Percentiles rank a stretch among this genome's conserved stretches.
Conservation (phyloP, 2,888 invertebrate species). For the Formica aserva region DNA sequence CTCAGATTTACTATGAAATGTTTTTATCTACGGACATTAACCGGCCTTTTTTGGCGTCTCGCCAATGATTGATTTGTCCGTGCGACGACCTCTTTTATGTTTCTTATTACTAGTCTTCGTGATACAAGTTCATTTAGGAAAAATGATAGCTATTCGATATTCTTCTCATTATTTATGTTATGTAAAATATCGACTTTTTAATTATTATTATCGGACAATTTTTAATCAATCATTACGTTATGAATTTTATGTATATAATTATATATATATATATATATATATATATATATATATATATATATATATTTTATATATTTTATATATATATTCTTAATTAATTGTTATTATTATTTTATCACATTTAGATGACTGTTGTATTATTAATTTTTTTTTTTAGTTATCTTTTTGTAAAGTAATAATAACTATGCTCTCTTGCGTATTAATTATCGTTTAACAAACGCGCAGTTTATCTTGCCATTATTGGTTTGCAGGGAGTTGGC, state of each 20-base stretch:
- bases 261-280: no score
- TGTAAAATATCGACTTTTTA: neutral
- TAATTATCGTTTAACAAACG: constrained; percentile 31
- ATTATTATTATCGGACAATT: neutral
- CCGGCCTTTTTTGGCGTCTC: constrained; percentile 2
- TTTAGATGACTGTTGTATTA: neutral
- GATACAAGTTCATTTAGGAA: neutral
- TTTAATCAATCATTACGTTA: neutral
- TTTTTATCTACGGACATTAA: constrained; percentile 3
- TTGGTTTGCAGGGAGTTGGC: constrained; percentile 14
- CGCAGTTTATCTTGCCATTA: neutral
- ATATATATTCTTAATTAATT: neutral
- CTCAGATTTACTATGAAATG: constrained; percentile 17
- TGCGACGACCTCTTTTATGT: constrained; percentile 9
- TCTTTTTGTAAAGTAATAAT: neutral
- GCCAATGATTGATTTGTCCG: constrained; percentile 38
- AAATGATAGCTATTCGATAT: neutral
- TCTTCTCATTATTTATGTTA: neutral
- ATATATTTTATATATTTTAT: no score
- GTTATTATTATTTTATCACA: neutral
- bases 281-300: no score
- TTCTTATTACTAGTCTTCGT: neutral
- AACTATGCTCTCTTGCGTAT: neutral
- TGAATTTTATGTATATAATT: neutral
- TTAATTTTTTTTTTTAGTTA: neutral